phyloP scores from a whole-genome alignment of 2,888 invertebrate species.

The Conistra vaccinii region DNA sequence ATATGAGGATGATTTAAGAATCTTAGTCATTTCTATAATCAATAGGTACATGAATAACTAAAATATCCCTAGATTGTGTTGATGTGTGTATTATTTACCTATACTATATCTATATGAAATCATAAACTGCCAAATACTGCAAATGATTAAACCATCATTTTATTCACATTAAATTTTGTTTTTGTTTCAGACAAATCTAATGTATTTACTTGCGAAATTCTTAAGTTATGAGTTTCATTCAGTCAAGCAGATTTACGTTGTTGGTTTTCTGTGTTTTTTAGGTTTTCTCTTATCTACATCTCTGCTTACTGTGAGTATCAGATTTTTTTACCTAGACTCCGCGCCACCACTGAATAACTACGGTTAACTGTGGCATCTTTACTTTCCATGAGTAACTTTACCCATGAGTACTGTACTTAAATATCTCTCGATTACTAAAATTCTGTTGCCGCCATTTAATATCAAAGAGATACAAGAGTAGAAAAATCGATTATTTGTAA shows the following conservation, averaged over 20 bases:
- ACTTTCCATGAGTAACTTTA: too few species aligned
- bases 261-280: conserved; percentile 79
- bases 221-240: conserved; percentile 78
- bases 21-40: neutral
- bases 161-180: conserved; percentile 7
- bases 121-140: neutral
- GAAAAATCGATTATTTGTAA: too few species aligned
- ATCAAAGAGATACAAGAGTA: too few species aligned
- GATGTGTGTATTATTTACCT: neutral
- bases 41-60: neutral
- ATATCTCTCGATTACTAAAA: too few species aligned
- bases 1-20: neutral
- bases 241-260: conserved; percentile 80
- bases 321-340: neutral
- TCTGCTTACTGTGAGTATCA: conserved; percentile 72
- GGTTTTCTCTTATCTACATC: conserved; percentile 76
- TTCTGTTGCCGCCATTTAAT: too few species aligned
- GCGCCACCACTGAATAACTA: too few species aligned
- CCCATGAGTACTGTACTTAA: too few species aligned
- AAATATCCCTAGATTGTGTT: conserved; percentile 8
- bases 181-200: conserved; percentile 78
- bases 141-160: neutral
- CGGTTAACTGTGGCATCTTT: too few species aligned
- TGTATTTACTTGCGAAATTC: conserved; percentile 77
- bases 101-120: neutral